Conservation (phyloP, 2,113 vertebrate species). For the Macheiramphus alcinus region DNA sequence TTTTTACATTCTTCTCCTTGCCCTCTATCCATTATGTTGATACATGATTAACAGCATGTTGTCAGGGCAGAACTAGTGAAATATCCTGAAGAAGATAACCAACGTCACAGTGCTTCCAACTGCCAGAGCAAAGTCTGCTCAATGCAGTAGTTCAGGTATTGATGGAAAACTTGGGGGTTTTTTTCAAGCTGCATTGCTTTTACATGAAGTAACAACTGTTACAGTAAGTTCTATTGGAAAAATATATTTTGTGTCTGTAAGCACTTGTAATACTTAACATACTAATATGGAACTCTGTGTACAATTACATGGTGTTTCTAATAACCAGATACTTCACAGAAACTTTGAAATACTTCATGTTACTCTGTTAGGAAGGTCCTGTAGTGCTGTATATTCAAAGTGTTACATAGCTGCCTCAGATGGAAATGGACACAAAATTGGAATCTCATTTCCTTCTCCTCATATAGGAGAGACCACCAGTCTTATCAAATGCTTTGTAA, state of each 20-base stretch:
- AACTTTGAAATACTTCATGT: not conserved
- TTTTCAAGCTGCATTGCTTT: not conserved
- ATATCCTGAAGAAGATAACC: slow-evolving; percentile 88
- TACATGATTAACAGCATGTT: slow-evolving; percentile 81
- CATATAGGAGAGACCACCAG: not conserved
- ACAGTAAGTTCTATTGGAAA: not conserved
- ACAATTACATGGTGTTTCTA: not conserved
- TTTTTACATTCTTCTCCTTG: slow-evolving; percentile 31
- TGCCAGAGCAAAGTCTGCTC: slow-evolving; percentile 92
- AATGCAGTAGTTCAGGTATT: slow-evolving; percentile 87
- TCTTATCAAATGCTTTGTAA: not conserved
- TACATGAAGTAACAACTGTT: not conserved
- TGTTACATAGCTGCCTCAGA: not conserved
- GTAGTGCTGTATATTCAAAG: not conserved
- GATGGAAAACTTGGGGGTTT: not conserved
- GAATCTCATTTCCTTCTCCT: not conserved
- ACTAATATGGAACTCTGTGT: not conserved
- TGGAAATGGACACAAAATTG: not conserved
- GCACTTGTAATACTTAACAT: not conserved
- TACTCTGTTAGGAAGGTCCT: not conserved
- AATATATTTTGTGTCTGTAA: not conserved
- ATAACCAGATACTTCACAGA: not conserved
- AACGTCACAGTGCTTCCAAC: slow-evolving; percentile 70
- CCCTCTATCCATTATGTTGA: slow-evolving; percentile 49
- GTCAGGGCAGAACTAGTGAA: slow-evolving; percentile 94